These are phyloP conservation scores for Drosophila micromelanica DNA, from an alignment of 1,140 invertebrate species.

Conservation along the genomic window DNA sequence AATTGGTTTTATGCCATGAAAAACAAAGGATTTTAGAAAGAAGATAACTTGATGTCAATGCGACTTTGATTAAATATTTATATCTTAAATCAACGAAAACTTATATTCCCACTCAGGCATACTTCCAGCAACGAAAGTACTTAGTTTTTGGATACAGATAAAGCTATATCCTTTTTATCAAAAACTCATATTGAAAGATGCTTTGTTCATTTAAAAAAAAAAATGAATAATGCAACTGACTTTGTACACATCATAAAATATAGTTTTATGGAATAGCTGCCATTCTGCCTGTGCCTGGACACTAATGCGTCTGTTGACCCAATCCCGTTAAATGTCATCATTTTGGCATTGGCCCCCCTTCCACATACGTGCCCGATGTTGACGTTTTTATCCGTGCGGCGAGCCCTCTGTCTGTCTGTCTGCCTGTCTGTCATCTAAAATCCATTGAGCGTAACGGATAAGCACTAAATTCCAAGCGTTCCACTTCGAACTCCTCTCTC, in stretches of 20 bases:
- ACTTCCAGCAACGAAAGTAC: no score
- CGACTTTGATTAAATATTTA: no score
- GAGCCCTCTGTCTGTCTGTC: background rate
- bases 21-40: no score
- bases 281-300: background rate
- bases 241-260: slow-evolving; percentile 23
- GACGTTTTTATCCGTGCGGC: slow-evolving; percentile 34
- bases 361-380: slow-evolving; percentile 10
- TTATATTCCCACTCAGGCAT: no score
- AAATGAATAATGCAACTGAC: slow-evolving; percentile 15
- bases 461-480: slow-evolving; percentile 48
- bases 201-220: no score
- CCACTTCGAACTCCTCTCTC: no score
- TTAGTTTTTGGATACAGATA: no score
- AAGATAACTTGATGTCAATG: no score
- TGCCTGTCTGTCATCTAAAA: slow-evolving; percentile 47
- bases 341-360: slow-evolving; percentile 1
- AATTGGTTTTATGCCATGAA: no score
- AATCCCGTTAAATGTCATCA: slow-evolving; percentile 42
- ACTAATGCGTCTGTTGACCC: slow-evolving; percentile 52
- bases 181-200: no score
- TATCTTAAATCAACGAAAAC: no score
- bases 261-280: background rate
- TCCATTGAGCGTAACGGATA: slow-evolving; percentile 62
- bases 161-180: no score